Evolutionary conservation across 2,888 invertebrate species (phyloP).

Genomic region (Neoascia interrupta): DNA sequence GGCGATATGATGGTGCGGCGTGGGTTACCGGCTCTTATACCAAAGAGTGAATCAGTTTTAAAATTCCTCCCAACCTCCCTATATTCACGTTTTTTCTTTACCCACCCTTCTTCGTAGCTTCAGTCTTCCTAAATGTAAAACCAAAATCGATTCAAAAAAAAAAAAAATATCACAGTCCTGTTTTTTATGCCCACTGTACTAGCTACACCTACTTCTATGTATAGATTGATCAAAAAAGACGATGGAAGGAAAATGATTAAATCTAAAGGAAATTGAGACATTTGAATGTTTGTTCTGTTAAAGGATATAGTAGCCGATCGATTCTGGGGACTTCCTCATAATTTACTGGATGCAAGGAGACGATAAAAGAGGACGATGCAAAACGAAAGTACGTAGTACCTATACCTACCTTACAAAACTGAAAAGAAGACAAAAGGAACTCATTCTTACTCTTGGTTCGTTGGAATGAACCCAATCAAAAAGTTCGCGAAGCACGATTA

Average conservation of each 20-base stretch:
- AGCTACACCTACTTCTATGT: slow-evolving; percentile 8
- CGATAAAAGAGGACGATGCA: slow-evolving; percentile 39
- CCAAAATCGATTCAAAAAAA: slow-evolving; percentile 28
- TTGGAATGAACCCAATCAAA: slow-evolving; percentile 63
- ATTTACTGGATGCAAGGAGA: slow-evolving; percentile 53
- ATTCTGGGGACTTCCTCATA: slow-evolving; percentile 55
- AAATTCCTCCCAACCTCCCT: no score
- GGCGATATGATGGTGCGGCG: neutral
- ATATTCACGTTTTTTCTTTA: no score
- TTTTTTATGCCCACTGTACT: neutral
- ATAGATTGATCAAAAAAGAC: slow-evolving; percentile 54
- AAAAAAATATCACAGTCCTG: neutral
- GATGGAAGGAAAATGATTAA: slow-evolving; percentile 63
- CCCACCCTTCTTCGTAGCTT: slow-evolving; percentile 34
- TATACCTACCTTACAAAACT: no score
- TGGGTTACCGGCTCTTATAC: slow-evolving; percentile 21
- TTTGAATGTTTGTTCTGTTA: slow-evolving; percentile 69
- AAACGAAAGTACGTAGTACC: no score
- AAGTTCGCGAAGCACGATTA: slow-evolving; percentile 53
- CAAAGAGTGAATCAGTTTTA: slow-evolving; percentile 50
- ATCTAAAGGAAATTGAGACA: slow-evolving; percentile 70
- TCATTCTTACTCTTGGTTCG: slow-evolving; percentile 11
- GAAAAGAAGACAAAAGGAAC: neutral
- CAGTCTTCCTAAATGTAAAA: slow-evolving; percentile 50
- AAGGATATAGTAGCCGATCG: slow-evolving; percentile 64